Conservation (phyloP, 2,888 invertebrate species). For the Ochropleura leucogaster region DNA sequence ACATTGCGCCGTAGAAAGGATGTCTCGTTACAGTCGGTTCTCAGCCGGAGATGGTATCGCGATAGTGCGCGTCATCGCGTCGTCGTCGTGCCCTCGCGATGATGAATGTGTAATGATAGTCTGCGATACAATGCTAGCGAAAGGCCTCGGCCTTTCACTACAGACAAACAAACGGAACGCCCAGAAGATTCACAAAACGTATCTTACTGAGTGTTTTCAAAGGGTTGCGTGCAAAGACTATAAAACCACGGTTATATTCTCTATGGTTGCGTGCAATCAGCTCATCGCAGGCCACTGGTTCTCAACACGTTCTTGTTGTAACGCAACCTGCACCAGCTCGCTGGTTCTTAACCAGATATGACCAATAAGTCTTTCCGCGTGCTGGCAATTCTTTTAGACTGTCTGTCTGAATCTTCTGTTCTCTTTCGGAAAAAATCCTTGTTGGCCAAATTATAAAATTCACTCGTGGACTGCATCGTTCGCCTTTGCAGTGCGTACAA, state of each 20-base stretch:
- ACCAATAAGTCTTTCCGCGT: too few species aligned
- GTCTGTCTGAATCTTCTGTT: background rate
- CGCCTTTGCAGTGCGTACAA: background rate
- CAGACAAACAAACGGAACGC: background rate
- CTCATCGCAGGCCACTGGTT: background rate
- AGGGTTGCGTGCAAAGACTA: background rate
- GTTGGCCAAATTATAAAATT: background rate
- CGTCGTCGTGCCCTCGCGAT: constrained; percentile 3
- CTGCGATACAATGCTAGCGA: constrained; percentile 20
- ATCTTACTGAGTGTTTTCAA: background rate
- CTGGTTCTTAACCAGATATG: background rate
- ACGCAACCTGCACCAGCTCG: too few species aligned
- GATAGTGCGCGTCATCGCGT: background rate
- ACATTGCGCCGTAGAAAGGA: constrained; percentile 10
- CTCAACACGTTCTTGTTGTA: too few species aligned
- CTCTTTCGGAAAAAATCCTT: background rate
- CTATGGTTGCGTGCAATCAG: background rate
- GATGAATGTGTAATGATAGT: constrained; percentile 29
- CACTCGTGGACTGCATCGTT: background rate
- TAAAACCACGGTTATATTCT: too few species aligned
- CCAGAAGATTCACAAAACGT: background rate
- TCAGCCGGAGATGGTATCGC: constrained; percentile 29
- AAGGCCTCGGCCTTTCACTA: constrained; percentile 9
- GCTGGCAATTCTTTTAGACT: background rate
- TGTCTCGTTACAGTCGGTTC: background rate